These are phyloP conservation scores for Xanthia togata DNA, from an alignment of 2,888 invertebrate species.

Conservation along the genomic window DNA sequence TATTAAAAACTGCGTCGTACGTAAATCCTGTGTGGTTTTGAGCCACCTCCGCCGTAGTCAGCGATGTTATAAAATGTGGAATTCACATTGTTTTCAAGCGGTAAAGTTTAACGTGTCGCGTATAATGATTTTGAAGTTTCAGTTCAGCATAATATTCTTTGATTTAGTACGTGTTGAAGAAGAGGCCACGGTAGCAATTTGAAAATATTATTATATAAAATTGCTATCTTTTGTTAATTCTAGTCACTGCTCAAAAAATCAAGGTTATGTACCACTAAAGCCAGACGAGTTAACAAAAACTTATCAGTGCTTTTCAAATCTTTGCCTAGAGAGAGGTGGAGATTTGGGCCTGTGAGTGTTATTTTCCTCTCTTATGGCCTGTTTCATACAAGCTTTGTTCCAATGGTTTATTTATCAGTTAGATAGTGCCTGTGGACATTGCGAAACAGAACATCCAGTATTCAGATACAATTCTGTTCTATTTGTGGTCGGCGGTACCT, in stretches of 20 bases:
- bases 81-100: slow-evolving; percentile 15
- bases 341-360: background rate
- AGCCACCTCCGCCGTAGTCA: background rate
- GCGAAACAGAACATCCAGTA: background rate
- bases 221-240: background rate
- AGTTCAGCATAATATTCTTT: background rate
- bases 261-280: background rate
- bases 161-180: background rate
- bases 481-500: slow-evolving; percentile 35
- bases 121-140: slow-evolving; percentile 20
- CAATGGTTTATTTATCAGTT: background rate
- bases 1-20: background rate
- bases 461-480: slow-evolving; percentile 6
- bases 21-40: background rate
- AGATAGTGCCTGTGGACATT: background rate
- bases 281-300: slow-evolving; percentile 16
- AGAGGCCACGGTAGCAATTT: background rate
- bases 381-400: background rate
- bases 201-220: background rate
- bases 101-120: slow-evolving; percentile 11
- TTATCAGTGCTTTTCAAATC: slow-evolving; percentile 10
- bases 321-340: background rate
- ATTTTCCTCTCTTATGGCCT: background rate
- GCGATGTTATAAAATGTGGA: slow-evolving; percentile 15
- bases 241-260: background rate